Evolutionary conservation across 2,888 invertebrate species (phyloP), one percentile per base, ranked within the genome.

Genomic region (Ellobium chinense): DNA sequence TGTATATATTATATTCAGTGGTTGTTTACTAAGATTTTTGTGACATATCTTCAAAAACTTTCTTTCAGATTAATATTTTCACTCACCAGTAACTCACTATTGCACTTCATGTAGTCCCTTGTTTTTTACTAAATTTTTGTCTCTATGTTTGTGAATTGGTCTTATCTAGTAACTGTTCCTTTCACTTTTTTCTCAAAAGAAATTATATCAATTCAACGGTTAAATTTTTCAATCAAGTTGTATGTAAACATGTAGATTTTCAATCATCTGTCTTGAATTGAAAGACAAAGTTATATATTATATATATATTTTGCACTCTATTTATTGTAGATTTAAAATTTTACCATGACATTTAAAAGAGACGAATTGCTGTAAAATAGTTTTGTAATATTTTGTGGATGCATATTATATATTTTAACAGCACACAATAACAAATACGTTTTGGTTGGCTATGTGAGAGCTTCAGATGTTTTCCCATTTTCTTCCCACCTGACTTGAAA

Each of bases 261-360:
- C 27, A 1, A 58, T 29, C 31, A 27, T 18, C 24, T 56, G 46
- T 27, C 37, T 70, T 70, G 36, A 27, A 66, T 46, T 46, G 24
- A 12, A 72, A 56, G 58, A 58, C 72, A 58, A 72, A 58, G 46
- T 29, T 56, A 70, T 70, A 70, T 70, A 70, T n/a, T 70, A 70
- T 72, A 72, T 72, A 72, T 72, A 72, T 72, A 72, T 72, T 14
- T 72, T 72, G 34, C 72, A 72, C 72, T 58, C 60, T 72, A 72
- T 72, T 72, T 72, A 60, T 72, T 72, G 58, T 72, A 36, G 36
- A 36, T 34, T 60, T 72, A 12, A 54, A 7, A 69, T 54, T 54
- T 37, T 36, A 58, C 29, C 34, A 36, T 58, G 9, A 60, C 24
- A 31, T 18, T 56, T 12, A 29, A 60, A n/a, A 60, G 27, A 34